These are phyloP conservation scores for Proctacanthus coquilletti DNA, from an alignment of 1,140 invertebrate species.

Conservation along the genomic window DNA sequence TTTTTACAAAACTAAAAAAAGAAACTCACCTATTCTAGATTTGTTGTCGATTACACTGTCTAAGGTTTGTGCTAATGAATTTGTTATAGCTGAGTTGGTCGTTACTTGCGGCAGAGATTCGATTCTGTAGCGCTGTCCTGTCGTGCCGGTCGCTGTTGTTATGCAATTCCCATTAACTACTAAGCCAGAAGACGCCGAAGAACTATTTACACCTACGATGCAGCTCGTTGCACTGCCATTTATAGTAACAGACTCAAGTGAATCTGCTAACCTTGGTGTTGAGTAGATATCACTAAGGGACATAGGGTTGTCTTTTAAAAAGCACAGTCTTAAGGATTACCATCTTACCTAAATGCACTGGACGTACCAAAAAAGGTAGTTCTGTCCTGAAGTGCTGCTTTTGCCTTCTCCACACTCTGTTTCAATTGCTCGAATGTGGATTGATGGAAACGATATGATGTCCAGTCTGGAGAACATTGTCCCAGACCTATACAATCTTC, in stretches of 20 bases:
- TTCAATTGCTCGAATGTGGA: slow-evolving; percentile 76
- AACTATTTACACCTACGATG: neutral
- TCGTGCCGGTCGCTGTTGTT: neutral
- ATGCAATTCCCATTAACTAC: slow-evolving; percentile 1
- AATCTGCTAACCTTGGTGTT: slow-evolving; percentile 22
- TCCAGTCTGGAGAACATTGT: slow-evolving; percentile 43
- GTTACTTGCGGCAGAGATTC: neutral
- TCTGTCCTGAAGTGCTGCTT: slow-evolving; percentile 55
- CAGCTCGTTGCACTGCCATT: neutral
- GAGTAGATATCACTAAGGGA: slow-evolving; percentile 24
- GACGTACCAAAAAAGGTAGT: slow-evolving; percentile 26
- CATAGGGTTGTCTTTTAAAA: neutral
- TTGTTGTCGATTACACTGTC: neutral
- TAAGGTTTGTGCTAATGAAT: neutral
- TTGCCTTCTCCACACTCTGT: slow-evolving; percentile 76
- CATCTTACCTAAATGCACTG: slow-evolving; percentile 26
- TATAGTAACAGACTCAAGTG: slow-evolving; percentile 14
- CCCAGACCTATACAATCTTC: slow-evolving; percentile 38
- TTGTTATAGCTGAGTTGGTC: neutral
- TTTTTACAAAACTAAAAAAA: neutral
- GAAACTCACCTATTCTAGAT: neutral
- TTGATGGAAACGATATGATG: slow-evolving; percentile 55
- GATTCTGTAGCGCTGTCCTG: neutral
- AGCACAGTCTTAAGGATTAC: neutral
- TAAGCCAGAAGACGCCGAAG: neutral